Conservation (phyloP, 2,113 vertebrate species). For the Myotis lucifugus region DNA sequence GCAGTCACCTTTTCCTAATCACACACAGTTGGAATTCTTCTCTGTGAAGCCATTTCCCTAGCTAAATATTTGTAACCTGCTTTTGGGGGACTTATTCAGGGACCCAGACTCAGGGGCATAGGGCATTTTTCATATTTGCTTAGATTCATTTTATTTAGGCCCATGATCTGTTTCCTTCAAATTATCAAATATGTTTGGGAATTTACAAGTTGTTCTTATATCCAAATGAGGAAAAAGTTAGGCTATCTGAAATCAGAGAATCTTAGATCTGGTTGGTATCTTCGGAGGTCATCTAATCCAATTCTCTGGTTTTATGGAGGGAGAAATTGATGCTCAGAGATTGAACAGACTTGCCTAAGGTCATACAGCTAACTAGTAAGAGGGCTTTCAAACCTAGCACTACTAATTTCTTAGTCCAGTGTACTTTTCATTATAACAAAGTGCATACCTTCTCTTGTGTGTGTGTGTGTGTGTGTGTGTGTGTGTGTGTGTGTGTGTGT, state of each 20-base stretch:
- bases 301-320: not conserved
- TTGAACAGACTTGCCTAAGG: not conserved
- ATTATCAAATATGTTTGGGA: not conserved
- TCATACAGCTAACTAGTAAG: not conserved
- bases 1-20: not conserved
- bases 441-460: not conserved
- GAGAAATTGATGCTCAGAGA: not conserved
- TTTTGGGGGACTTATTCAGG: not conserved
- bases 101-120: not conserved
- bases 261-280: not conserved
- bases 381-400: not conserved
- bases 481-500: not conserved
- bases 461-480: not conserved
- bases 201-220: constrained; percentile 18
- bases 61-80: not conserved
- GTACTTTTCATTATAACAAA: not conserved
- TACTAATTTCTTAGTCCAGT: not conserved
- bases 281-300: not conserved
- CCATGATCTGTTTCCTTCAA: not conserved
- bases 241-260: not conserved
- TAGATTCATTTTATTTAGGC: not conserved
- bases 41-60: not conserved
- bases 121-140: not conserved
- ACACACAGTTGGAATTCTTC: not conserved
- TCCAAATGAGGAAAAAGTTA: constrained; percentile 12